Evolutionary conservation across 2,113 vertebrate species (phyloP).

Genomic region (Tychaedon coryphoeus): DNA sequence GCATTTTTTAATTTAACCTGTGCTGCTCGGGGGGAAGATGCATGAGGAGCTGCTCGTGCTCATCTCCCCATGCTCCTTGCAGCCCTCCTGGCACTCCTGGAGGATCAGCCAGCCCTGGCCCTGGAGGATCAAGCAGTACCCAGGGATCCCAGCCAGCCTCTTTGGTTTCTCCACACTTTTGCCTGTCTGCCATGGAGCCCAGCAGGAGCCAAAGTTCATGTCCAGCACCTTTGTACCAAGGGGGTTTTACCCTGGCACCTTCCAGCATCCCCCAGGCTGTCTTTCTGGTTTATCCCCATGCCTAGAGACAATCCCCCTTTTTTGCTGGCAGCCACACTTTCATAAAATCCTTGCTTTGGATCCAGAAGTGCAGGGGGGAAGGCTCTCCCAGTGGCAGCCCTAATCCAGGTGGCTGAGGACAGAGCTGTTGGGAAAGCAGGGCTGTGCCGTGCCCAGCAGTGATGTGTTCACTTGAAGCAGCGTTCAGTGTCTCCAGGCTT

Average conservation of each 20-base stretch:
- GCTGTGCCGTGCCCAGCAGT: background rate
- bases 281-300: background rate
- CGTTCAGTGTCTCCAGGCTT: background rate
- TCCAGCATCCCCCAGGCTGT: background rate
- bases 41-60: background rate
- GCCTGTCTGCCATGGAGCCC: background rate
- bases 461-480: background rate
- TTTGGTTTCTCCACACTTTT: background rate
- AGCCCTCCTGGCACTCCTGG: background rate
- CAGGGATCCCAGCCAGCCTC: background rate
- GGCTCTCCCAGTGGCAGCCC: background rate
- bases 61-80: background rate
- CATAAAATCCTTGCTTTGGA: background rate
- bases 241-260: background rate
- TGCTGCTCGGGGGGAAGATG: background rate
- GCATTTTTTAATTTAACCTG: constrained; percentile 11
- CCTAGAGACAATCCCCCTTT: background rate
- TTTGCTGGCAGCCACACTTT: background rate
- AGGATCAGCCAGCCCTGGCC: background rate
- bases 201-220: background rate
- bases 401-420: background rate
- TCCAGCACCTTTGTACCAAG: background rate
- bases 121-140: background rate
- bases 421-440: background rate
- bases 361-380: background rate